phyloP scores from a whole-genome alignment of 2,888 invertebrate species.

The Tipula confusa region DNA sequence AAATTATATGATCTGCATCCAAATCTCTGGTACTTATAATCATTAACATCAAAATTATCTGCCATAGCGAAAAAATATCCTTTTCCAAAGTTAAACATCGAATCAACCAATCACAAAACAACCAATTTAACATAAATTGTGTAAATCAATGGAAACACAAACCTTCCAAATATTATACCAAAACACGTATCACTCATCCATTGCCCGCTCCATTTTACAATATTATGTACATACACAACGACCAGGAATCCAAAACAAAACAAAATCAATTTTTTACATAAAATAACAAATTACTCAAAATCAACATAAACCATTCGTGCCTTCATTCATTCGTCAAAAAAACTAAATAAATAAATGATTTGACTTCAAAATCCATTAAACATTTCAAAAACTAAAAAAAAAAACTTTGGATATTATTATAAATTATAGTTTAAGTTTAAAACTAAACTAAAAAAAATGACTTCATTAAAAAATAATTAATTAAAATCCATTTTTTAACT shows the following conservation, averaged over 20 bases:
- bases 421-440: constrained; percentile 25
- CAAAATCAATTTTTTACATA: neutral
- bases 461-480: constrained; percentile 31
- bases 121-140: too few relatives aligned
- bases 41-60: too few relatives aligned
- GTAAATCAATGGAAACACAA: too few relatives aligned
- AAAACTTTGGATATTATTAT: neutral
- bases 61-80: too few relatives aligned
- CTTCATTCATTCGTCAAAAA: constrained; percentile 15
- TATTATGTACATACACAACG: too few relatives aligned
- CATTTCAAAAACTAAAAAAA: neutral
- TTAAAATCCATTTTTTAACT: constrained; percentile 29
- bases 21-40: too few relatives aligned
- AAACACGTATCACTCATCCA: neutral
- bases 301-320: constrained; percentile 25
- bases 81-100: too few relatives aligned
- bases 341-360: neutral
- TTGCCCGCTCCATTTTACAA: neutral
- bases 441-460: constrained; percentile 27
- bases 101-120: too few relatives aligned
- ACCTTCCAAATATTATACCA: too few relatives aligned
- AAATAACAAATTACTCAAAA: constrained; percentile 6
- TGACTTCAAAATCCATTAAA: constrained; percentile 14
- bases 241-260: neutral
- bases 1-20: too few relatives aligned